Evolutionary conservation across 1,140 invertebrate species (phyloP), one percentile per base, ranked within the genome.

Genomic region (Cyclargus thomasi): DNA sequence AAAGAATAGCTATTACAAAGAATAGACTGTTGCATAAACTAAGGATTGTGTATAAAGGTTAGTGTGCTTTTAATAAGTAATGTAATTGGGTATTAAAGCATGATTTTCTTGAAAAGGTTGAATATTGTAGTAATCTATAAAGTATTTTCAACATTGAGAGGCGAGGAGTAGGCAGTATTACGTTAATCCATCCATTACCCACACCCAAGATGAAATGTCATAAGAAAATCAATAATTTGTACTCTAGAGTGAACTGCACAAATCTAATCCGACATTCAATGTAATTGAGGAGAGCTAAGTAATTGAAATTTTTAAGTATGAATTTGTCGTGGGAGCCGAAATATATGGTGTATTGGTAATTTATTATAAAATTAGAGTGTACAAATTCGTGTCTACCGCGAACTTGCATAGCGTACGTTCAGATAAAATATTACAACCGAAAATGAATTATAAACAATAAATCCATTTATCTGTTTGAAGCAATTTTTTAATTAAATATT

Each of bases 201-300:
- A 77, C 75, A 59, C 79, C 77, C 77, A 73, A 72, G 76, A 65
- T 65, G 55, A 67, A 75, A 73, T 82, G 78, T 77, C 80, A 80
- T 76, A 81, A 82, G 77, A 83, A 86, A 86, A 85, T 86, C 80
- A 85, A 86, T 86, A 85, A 69, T 73, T 69, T 59, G 17, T 68
- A 73, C 67, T 63, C 62, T 18, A 71, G 59, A 39, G 65, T 71
- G 47, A 74, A 64, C 63, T 70, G 66, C 62, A 62, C 18, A 29
- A 39, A 57, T 65, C 23, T 70, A 22, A 53, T 21, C 39, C 39
- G 2, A 47, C 0, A 8, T 1, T 47, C 14, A 16, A 1, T 16
- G 4, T 16, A 8, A 47, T 47, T 39, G 11, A 14, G 39, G 1
- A 47, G 14, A 47, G 10, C 8, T 47, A 11, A 47, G 10, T 47